Evolutionary conservation across 2,113 vertebrate species (phyloP), one percentile per base, ranked within the genome.

Genomic region (Labeo rohita): DNA sequence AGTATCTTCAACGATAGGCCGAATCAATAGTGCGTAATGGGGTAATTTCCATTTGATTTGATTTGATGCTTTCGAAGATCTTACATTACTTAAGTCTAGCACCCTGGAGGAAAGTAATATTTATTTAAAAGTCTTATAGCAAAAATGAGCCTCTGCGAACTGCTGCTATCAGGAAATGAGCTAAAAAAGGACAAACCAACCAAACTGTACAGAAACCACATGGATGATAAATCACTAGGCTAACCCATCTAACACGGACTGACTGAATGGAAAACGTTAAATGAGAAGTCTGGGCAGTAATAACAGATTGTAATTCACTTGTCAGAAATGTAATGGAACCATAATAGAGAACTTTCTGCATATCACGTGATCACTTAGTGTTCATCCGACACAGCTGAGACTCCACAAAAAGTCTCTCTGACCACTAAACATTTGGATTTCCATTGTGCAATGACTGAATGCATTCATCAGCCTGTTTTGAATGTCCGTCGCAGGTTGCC

Each of bases 1-100:
- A 59, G 54, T 23, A 36, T 78, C 66, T 8, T 39, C 59, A 80
- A 12, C 75, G 79, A 88, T 87, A 88, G 89, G 91, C 90, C 79
- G 89, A 81, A 93, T 93, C 93, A 90, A 94, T 94, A 91, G 87
- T 87, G 84, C 84, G 91, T 93, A 94, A 93, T 93, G 80, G 84
- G 56, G 90, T 91, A 87, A 92, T 92, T 93, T 93, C 91, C 91
- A 91, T 91, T 92, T 90, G 86, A 89, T 94, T 92, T 92, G 88
- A 86, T 85, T 90, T 87, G 83, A 75, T 91, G 90, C 84, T 87
- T 82, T 43, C 87, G 86, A 90, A 89, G 91, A 34, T 86, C 86
- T 89, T 68, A 90, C 90, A 90, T 89, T 85, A 91, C 89, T 89
- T 93, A 92, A 93, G 92, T 93, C 91, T 90, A 91, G 92, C 92